Conservation (phyloP, 2,797 vertebrate genomes). For the Aotus griseimembra region DNA sequence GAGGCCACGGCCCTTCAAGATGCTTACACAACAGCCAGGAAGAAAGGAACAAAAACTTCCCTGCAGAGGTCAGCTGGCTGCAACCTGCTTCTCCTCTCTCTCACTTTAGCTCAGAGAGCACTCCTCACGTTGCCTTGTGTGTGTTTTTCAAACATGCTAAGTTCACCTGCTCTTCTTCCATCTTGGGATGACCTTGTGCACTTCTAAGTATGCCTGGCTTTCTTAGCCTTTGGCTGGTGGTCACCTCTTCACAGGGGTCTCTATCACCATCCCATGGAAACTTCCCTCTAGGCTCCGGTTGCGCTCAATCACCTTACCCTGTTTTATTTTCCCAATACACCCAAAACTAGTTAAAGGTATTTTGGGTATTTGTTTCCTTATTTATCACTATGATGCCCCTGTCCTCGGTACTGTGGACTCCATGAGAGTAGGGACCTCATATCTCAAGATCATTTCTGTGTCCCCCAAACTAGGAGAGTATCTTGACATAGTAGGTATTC, state of each 20-base stretch:
- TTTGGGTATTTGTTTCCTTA: neutral
- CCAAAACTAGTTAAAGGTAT: neutral
- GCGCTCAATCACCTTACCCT: neutral
- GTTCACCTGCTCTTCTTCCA: neutral
- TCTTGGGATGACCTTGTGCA: neutral
- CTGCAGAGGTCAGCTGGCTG: neutral
- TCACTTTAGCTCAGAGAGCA: neutral
- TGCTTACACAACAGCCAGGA: neutral
- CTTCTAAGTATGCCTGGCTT: neutral
- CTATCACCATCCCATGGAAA: neutral
- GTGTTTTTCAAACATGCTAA: neutral
- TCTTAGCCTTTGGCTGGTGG: neutral
- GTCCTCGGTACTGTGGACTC: neutral
- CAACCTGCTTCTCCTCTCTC: neutral
- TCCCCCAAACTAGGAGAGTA: neutral
- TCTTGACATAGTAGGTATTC: neutral
- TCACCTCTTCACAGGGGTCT: neutral
- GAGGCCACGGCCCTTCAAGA: neutral
- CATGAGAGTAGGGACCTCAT: neutral
- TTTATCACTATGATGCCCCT: neutral
- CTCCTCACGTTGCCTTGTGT: too few relatives aligned
- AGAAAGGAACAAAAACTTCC: neutral
- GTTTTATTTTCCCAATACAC: neutral
- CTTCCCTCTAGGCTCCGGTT: neutral
- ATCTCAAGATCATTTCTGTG: neutral